phyloP scores from a whole-genome alignment of 2,888 invertebrate genomes.

The Heliothis peltigera region DNA sequence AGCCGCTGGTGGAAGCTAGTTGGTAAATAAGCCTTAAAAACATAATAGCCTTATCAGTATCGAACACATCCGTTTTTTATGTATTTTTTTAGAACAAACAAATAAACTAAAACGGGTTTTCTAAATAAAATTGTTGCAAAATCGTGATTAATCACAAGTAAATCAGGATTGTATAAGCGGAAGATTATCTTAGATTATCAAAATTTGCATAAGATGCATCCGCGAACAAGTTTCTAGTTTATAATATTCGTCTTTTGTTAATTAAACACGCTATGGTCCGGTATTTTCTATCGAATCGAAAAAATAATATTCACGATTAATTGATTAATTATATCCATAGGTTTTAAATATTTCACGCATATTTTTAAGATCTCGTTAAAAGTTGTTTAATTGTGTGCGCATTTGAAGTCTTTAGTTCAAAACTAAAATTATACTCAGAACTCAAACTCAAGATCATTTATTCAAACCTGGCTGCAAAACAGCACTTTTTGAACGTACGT shows the following conservation, averaged over 20 bases:
- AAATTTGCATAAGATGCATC: conserved; percentile 37
- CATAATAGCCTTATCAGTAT: too few relatives aligned
- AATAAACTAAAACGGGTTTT: neutral
- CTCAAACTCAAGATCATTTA: too few relatives aligned
- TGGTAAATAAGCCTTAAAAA: too few relatives aligned
- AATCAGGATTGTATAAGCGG: conserved; percentile 34
- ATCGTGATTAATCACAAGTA: conserved; percentile 44
- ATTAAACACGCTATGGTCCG: neutral
- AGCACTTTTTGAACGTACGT: too few relatives aligned
- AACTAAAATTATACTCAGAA: too few relatives aligned
- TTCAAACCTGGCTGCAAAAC: too few relatives aligned
- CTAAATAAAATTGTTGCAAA: conserved; percentile 1
- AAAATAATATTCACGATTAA: neutral
- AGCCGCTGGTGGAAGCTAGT: too few relatives aligned
- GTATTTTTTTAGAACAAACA: neutral
- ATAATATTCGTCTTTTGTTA: conserved; percentile 15
- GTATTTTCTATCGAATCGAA: neutral
- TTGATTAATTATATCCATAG: neutral
- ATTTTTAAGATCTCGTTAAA: too few relatives aligned
- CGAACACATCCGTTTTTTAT: too few relatives aligned
- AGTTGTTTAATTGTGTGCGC: too few relatives aligned
- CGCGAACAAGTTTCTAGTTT: conserved; percentile 21
- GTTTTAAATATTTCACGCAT: too few relatives aligned
- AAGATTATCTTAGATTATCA: conserved; percentile 3
- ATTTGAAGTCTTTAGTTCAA: too few relatives aligned